A percentile compares a stretch with the other conserved stretches of the same genome.
These are phyloP conservation scores for Drosophila testacea DNA, from an alignment of 2,888 invertebrate genomes.

Conservation along the genomic window DNA sequence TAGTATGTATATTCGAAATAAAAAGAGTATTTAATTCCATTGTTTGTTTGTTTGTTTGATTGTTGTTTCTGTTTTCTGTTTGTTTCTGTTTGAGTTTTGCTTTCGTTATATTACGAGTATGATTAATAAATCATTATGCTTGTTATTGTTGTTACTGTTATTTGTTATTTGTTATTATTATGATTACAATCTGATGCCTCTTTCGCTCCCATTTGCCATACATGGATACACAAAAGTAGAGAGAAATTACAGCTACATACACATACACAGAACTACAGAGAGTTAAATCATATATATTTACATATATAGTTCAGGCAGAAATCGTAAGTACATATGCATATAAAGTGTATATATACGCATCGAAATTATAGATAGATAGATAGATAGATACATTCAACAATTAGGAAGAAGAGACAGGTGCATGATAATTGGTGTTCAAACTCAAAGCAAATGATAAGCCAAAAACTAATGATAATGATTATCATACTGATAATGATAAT, in stretches of 20 bases:
- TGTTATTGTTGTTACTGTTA: constrained; percentile 44
- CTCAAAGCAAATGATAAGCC: constrained; percentile 40
- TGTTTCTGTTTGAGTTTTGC: constrained; percentile 27
- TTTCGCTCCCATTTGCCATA: constrained; percentile 84
- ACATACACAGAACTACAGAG: constrained; percentile 42
- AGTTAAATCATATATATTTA: constrained; percentile 5
- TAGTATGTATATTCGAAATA: neutral
- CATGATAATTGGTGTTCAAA: constrained; percentile 41
- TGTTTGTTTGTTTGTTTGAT: constrained; percentile 2
- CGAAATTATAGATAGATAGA: constrained; percentile 7
- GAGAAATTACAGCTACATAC: constrained; percentile 49
- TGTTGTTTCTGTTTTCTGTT: constrained; percentile 4
- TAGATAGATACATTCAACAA: constrained; percentile 13
- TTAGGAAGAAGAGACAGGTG: constrained; percentile 39
- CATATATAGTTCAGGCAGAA: constrained; percentile 14
- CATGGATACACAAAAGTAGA: constrained; percentile 72
- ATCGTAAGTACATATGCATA: neutral
- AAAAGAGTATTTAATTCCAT: constrained; percentile 3
- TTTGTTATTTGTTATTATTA: constrained; percentile 59
- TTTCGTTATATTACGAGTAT: constrained; percentile 32
- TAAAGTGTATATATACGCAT: constrained; percentile 1
- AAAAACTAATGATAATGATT: constrained; percentile 26
- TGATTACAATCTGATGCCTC: constrained; percentile 83
- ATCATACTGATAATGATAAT: constrained; percentile 17
- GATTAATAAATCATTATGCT: constrained; percentile 45